Conservation (phyloP, 2,888 invertebrate species). For the Druceiella hillmani region DNA sequence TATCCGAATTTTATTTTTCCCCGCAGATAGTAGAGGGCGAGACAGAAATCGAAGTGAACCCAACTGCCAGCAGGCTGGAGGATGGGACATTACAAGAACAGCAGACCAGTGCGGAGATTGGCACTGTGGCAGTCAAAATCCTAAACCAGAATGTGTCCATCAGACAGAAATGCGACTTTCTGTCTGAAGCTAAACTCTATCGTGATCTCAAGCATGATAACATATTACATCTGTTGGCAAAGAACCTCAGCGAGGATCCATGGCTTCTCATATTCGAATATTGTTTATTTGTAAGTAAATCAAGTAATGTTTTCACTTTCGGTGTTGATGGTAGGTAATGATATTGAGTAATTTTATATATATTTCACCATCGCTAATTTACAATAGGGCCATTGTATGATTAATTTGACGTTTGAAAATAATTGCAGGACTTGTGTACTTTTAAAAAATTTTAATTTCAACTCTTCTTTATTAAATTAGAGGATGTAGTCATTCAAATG, state of each 20-base stretch:
- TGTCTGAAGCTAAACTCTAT: conserved; percentile 70
- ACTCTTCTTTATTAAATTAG: too few species aligned
- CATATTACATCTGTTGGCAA: conserved; percentile 64
- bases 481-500: too few species aligned
- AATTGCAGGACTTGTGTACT: too few species aligned
- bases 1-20: too few species aligned
- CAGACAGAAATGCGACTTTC: conserved; percentile 71
- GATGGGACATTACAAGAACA: conserved; percentile 63
- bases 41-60: conserved; percentile 49
- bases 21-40: conserved; percentile 76
- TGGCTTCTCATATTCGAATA: conserved; percentile 73
- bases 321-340: too few species aligned
- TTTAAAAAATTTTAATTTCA: too few species aligned
- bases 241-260: conserved; percentile 74
- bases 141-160: conserved; percentile 70
- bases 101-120: conserved; percentile 30
- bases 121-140: conserved; percentile 72
- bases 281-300: conserved; percentile 53
- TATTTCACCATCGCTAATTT: too few species aligned
- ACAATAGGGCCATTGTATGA: too few species aligned
- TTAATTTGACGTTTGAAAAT: too few species aligned
- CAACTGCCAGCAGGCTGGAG: conserved; percentile 47
- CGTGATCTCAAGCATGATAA: conserved; percentile 68
- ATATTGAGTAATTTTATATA: too few species aligned
- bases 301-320: too few species aligned